phyloP scores from a whole-genome alignment of 2,888 invertebrate species.

The Teleogryllus oceanicus region DNA sequence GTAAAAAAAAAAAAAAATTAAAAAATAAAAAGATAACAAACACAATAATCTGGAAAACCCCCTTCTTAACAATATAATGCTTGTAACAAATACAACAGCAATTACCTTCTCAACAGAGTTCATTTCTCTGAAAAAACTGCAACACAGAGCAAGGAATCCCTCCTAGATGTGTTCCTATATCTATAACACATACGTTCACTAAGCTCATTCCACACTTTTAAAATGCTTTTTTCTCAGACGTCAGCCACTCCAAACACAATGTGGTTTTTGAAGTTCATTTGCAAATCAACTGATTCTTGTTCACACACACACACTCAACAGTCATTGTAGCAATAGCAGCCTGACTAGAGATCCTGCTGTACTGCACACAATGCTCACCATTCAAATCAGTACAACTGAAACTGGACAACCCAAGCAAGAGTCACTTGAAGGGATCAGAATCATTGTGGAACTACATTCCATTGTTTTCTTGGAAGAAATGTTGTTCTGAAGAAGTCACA shows the following conservation, averaged over 20 bases:
- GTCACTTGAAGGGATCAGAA: constrained; percentile 18
- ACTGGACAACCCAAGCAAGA: background rate
- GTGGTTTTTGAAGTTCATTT: too few species aligned
- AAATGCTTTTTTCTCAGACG: background rate
- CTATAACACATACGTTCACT: constrained; percentile 7
- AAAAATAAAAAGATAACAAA: background rate
- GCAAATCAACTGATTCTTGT: background rate
- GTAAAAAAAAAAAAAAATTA: too few species aligned
- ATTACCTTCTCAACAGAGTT: background rate
- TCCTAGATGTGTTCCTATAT: background rate
- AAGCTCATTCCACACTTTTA: constrained; percentile 1
- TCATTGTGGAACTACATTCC: background rate
- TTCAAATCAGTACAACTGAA: background rate
- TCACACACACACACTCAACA: background rate
- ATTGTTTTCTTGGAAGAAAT: background rate
- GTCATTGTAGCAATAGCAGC: background rate
- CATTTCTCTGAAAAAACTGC: background rate
- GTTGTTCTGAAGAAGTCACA: background rate
- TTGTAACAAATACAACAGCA: constrained; percentile 18
- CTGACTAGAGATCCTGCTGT: constrained; percentile 10
- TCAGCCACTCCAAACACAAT: too few species aligned
- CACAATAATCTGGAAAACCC: background rate
- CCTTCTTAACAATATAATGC: constrained; percentile 3
- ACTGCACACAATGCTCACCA: background rate
- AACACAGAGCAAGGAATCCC: background rate